phyloP scores from a whole-genome alignment of 2,797 vertebrate genomes.

The Acestrorhynchus altus region DNA sequence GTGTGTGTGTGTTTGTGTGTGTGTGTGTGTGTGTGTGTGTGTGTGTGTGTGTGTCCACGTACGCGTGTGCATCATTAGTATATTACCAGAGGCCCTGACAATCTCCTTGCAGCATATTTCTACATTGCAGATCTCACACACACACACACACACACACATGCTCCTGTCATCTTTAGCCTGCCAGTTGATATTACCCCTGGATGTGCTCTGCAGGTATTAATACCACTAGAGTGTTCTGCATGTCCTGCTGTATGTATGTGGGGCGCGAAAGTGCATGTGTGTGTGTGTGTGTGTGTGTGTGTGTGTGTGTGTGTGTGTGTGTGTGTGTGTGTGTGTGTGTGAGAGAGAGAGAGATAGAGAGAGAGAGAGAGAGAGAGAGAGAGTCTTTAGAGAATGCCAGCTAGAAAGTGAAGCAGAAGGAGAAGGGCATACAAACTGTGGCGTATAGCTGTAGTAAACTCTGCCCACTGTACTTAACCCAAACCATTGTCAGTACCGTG shows the following conservation, averaged over 20 bases:
- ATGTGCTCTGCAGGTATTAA: constrained; percentile 39
- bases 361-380: background rate
- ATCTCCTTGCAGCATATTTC: constrained; percentile 40
- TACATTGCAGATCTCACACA: background rate
- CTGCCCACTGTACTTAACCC: no score
- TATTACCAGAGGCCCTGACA: constrained; percentile 54
- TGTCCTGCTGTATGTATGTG: constrained; percentile 10
- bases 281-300: constrained; percentile 4
- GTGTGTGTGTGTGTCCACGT: no score
- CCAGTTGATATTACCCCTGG: constrained; percentile 32
- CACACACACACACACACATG: constrained; percentile 38
- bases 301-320: constrained; percentile 3
- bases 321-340: constrained; percentile 1
- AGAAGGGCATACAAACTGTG: background rate
- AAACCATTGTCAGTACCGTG: no score
- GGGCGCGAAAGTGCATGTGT: no score
- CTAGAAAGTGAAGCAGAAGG: background rate
- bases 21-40: background rate
- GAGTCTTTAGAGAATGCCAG: background rate
- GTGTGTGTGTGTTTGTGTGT: constrained; percentile 17
- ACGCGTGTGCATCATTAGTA: constrained; percentile 48
- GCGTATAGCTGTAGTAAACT: no score
- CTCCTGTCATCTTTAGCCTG: constrained; percentile 39
- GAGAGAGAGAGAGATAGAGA: background rate
- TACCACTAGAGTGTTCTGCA: constrained; percentile 11